phyloP scores from a whole-genome alignment of 2,888 invertebrate species.

The Macaria liturata region DNA sequence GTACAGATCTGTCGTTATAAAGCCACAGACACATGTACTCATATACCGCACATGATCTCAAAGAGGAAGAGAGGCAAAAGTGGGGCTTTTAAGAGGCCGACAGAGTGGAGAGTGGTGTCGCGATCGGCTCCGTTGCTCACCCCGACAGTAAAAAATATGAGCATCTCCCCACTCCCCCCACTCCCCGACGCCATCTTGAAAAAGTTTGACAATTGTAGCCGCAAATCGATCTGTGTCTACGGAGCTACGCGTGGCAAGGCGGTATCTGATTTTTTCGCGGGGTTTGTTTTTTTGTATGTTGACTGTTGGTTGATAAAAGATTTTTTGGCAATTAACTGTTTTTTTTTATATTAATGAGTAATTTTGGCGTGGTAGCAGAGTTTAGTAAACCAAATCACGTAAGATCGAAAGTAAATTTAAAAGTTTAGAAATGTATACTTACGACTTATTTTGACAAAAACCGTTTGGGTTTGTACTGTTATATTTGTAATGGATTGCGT shows the following conservation, averaged over 20 bases:
- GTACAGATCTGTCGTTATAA: slow-evolving; percentile 48
- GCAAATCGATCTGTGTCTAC: slow-evolving; percentile 80
- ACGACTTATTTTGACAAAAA: too few relatives aligned
- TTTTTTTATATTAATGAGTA: too few relatives aligned
- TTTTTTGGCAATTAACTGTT: too few relatives aligned
- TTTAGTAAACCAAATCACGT: too few relatives aligned
- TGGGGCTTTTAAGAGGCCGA: slow-evolving; percentile 78
- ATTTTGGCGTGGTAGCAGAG: too few relatives aligned
- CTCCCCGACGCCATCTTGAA: slow-evolving; percentile 73
- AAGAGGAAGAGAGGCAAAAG: slow-evolving; percentile 64
- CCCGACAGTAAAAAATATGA: slow-evolving; percentile 84
- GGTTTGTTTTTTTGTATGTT: slow-evolving; percentile 3
- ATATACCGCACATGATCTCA: slow-evolving; percentile 59
- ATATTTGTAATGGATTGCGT: too few relatives aligned
- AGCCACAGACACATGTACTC: slow-evolving; percentile 61
- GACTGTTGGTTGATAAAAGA: too few relatives aligned
- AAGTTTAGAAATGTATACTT: too few relatives aligned
- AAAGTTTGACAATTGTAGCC: slow-evolving; percentile 80
- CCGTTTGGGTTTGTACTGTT: too few relatives aligned
- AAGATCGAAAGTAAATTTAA: too few relatives aligned
- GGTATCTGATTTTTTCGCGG: slow-evolving; percentile 20
- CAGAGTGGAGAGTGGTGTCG: slow-evolving; percentile 79
- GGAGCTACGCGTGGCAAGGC: slow-evolving; percentile 45
- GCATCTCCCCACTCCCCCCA: slow-evolving; percentile 65
- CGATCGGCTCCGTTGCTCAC: slow-evolving; percentile 82